Conservation (phyloP, 2,888 invertebrate genomes). For the Pinctada fucata region DNA sequence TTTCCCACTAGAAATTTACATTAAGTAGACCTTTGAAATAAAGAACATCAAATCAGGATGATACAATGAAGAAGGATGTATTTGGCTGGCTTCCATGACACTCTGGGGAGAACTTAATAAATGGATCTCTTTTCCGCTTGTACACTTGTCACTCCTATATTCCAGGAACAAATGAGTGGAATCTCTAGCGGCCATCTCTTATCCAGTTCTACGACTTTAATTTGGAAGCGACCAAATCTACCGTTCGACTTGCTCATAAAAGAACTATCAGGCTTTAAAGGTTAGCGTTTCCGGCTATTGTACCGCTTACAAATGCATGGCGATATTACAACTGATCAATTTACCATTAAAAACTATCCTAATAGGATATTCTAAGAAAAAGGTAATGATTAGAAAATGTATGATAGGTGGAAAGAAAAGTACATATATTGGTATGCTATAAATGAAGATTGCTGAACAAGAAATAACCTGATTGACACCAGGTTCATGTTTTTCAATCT, state of each 20-base stretch:
- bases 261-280: not conserved
- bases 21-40: slow-evolving; percentile 4
- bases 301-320: not conserved
- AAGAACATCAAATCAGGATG: not conserved
- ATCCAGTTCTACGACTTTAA: not conserved
- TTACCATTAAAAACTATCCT: no score
- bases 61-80: not conserved
- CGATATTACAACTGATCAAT: no score
- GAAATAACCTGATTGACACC: no score
- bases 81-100: slow-evolving; percentile 1
- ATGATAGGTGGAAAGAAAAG: no score
- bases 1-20: slow-evolving; percentile 4
- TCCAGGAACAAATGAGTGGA: not conserved
- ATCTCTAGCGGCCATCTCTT: not conserved
- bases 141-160: slow-evolving; percentile 2
- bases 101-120: not conserved
- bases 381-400: no score
- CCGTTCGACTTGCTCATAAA: not conserved
- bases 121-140: slow-evolving; percentile 4
- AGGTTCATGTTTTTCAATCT: no score
- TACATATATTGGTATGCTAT: no score
- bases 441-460: no score
- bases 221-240: not conserved
- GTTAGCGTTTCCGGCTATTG: not conserved
- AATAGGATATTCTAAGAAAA: no score